phyloP scores from a whole-genome alignment of 2,797 vertebrate genomes.

The Phalanger gymnotis region DNA sequence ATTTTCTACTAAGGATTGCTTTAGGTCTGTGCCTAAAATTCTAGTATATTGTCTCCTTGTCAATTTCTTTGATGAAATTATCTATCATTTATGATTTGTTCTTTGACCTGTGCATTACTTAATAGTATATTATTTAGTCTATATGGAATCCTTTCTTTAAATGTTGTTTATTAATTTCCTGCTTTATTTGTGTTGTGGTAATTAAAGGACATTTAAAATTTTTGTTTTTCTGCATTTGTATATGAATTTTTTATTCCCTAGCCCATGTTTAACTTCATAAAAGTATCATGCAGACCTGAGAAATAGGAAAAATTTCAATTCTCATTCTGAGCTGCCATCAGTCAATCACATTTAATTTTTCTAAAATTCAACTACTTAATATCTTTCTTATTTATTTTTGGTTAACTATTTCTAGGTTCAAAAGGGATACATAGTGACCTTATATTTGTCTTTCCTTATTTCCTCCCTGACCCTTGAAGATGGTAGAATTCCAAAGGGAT shows the following conservation, averaged over 20 bases:
- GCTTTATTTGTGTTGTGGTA: neutral
- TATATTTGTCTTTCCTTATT: neutral
- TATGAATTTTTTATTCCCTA: neutral
- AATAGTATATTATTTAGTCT: neutral
- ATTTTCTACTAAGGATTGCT: neutral
- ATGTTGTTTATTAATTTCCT: neutral
- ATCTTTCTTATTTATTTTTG: neutral
- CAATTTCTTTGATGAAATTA: neutral
- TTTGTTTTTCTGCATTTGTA: neutral
- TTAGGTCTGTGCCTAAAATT: neutral
- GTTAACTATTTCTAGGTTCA: neutral
- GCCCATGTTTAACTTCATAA: neutral
- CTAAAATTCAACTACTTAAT: neutral
- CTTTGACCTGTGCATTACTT: neutral
- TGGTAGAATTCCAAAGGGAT: neutral
- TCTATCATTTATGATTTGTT: neutral
- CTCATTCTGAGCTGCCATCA: neutral
- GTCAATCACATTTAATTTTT: neutral
- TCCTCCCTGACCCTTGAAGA: neutral
- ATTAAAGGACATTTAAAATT: neutral
- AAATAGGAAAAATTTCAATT: neutral
- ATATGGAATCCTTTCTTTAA: neutral
- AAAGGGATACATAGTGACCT: neutral
- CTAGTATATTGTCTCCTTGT: neutral
- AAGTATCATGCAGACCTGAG: neutral